Evolutionary conservation across 92 coral and sea anemone genomes (phyloP).

Genomic region (Porites rus): DNA sequence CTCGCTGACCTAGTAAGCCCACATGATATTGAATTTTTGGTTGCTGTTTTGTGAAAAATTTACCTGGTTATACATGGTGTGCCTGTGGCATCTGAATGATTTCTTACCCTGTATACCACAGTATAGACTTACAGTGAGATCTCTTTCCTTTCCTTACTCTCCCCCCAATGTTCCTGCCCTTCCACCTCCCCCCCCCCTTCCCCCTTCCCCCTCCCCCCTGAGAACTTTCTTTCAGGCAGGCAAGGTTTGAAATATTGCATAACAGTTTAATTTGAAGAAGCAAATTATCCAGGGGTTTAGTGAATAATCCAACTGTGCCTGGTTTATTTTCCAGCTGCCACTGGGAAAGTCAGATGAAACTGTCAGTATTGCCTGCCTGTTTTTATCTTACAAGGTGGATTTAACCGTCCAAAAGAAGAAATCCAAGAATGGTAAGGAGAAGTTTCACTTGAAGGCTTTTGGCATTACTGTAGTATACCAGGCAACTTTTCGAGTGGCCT

Average conservation of each 20-base stretch:
- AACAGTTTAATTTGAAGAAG: no score
- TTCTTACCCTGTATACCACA: no score
- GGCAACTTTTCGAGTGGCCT: no score
- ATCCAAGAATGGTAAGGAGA: conserved; percentile 22
- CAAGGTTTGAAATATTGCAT: background rate
- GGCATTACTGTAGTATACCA: no score
- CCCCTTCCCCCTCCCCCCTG: background rate
- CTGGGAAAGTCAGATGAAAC: conserved; percentile 55
- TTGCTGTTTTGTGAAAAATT: no score
- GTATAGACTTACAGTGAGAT: no score
- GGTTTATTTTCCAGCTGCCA: conserved; percentile 48
- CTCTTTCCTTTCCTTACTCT: background rate
- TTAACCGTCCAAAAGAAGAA: conserved; percentile 26
- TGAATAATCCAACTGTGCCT: background rate
- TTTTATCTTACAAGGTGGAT: conserved; percentile 52
- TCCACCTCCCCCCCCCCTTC: background rate
- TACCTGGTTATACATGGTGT: no score
- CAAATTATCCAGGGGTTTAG: no score
- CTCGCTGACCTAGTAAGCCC: no score
- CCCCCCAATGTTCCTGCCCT: background rate
- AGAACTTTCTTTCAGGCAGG: background rate
- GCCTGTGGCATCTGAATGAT: no score
- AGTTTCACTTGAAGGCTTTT: background rate
- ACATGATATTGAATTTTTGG: no score
- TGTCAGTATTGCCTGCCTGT: conserved; percentile 64